Conservation (phyloP, 2,797 vertebrate genomes). For the Gallinago nigripennis region DNA sequence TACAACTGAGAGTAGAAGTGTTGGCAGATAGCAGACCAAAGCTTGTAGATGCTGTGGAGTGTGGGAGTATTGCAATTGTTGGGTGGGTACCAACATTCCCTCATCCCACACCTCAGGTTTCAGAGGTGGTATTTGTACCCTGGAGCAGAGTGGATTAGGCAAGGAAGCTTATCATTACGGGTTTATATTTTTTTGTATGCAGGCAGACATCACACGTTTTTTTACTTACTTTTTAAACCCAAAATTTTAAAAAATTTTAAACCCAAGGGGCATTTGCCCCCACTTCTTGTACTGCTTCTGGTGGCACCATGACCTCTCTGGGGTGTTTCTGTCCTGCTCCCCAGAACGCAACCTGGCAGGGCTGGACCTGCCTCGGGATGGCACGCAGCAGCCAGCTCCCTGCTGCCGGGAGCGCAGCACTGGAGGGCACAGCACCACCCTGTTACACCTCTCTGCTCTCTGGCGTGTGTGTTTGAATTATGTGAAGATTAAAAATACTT, state of each 20-base stretch:
- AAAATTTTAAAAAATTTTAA: no score
- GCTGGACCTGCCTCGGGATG: background rate
- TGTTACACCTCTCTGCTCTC: background rate
- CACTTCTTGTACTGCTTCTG: background rate
- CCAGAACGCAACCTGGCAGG: rapidly evolving
- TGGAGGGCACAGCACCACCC: background rate
- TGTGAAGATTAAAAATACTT: rapidly evolving
- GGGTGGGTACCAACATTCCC: background rate
- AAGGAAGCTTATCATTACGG: background rate
- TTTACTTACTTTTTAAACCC: no score
- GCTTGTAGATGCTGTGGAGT: background rate
- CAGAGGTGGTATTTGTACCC: background rate
- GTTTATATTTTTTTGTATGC: background rate
- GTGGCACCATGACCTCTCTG: background rate
- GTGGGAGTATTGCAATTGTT: background rate
- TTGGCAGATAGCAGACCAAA: background rate
- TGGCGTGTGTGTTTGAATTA: background rate
- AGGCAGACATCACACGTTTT: background rate
- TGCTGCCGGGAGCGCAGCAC: rapidly evolving
- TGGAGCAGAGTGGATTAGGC: background rate
- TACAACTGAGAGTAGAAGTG: background rate
- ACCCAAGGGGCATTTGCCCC: background rate
- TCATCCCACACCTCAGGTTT: background rate
- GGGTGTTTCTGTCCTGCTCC: rapidly evolving
- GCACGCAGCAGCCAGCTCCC: background rate